These are phyloP conservation scores for Steinernema feltiae DNA, from an alignment of 1,140 invertebrate genomes.

Conservation along the genomic window DNA sequence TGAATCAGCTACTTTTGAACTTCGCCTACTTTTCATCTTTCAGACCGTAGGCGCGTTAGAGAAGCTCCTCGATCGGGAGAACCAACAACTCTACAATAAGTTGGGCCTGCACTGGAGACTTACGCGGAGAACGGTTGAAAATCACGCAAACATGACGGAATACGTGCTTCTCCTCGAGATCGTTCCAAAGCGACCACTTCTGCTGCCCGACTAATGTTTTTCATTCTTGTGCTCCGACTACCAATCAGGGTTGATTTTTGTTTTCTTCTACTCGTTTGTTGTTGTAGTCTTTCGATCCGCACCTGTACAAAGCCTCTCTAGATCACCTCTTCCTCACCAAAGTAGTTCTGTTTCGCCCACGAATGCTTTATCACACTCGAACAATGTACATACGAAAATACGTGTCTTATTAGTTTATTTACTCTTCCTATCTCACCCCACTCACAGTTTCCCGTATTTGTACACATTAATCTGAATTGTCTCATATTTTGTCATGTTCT, in stretches of 20 bases:
- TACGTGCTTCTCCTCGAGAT: slow-evolving; percentile 55
- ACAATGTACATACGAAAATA: slow-evolving; percentile 8
- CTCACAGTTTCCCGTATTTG: background rate
- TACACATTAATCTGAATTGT: background rate
- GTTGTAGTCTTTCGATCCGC: background rate
- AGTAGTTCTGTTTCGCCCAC: background rate
- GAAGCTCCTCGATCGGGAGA: slow-evolving; percentile 53
- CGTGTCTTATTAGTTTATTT: slow-evolving; percentile 3
- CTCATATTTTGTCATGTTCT: background rate
- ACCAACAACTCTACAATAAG: slow-evolving; percentile 56
- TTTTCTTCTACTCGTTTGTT: background rate
- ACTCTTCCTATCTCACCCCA: slow-evolving; percentile 1
- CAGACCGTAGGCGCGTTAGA: slow-evolving; percentile 54
- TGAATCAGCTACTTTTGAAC: slow-evolving; percentile 27
- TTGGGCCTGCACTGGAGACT: slow-evolving; percentile 53
- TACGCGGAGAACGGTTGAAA: slow-evolving; percentile 40
- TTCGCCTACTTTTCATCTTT: slow-evolving; percentile 37
- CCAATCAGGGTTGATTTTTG: background rate
- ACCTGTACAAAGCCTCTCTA: background rate
- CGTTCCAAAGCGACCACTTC: slow-evolving; percentile 46
- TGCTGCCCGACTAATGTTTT: slow-evolving; percentile 49
- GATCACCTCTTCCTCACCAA: background rate
- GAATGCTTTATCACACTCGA: background rate
- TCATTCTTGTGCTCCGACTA: no score
- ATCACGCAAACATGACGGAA: slow-evolving; percentile 44